Evolutionary conservation across 2,888 invertebrate genomes (phyloP), one percentile per base, ranked within the genome.

Genomic region (Parnassius mnemosyne): DNA sequence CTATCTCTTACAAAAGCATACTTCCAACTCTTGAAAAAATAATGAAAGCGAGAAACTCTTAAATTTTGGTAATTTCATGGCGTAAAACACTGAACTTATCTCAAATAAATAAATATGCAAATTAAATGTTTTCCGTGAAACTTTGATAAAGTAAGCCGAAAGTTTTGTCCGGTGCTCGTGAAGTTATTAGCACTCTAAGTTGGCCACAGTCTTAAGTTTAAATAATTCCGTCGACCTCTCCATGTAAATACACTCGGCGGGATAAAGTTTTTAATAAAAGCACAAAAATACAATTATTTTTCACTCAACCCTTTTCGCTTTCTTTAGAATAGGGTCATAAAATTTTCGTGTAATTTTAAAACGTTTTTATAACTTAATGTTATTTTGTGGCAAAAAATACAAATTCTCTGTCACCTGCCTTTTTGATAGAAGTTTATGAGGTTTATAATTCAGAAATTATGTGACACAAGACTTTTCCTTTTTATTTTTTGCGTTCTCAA

Each of bases 221-320:
- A 82, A 85, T 84, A 84, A 84, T 84, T 84, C 80, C 72, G 75
- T 74, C 70, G 76, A 77, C 79, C 81, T 76, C 80, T 80, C 76
- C 77, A 78, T 76, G 82, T 80, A 83, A 85, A 85, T 80, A 84
- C 71, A 80, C 79, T 80, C 75, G 49, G 58, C 53, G 69, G 71
- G 62, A 62, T 63, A 70, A 71, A 68, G 66, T 71, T 69, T 57
- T 61, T 52, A 62, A 68, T 67, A 20, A 20, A n/a, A 20, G 44
- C 43, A 10, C 12, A 62, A 58, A 58, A 62, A 54, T 54, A 43
- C 67, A 68, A 73, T 67, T 68, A 69, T 69, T 66, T 68, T 69
- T 66, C 44, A 60, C 53, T 59, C 50, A 58, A 63, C 66, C 66
- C 50, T 34, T 57, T 67, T 50, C 11, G 53, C 57, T 58, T 58